Evolutionary conservation across 2,797 vertebrate species (phyloP).

Genomic region (Sebastes matsubarae): DNA sequence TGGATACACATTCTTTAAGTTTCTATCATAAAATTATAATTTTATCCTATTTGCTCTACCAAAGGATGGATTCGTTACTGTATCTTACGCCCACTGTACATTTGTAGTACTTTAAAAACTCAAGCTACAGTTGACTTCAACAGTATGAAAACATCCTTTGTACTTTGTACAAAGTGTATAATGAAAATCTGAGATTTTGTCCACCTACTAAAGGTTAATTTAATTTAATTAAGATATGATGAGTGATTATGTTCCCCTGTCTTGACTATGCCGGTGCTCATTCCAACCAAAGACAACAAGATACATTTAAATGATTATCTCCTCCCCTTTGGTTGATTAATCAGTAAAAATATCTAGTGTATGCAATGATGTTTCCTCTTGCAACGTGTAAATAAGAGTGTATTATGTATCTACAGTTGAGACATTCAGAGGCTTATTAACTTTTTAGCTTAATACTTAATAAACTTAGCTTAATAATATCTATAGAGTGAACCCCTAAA

Average conservation of each 20-base stretch:
- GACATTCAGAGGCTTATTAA: neutral
- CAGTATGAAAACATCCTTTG: neutral
- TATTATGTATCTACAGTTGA: neutral
- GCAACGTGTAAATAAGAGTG: neutral
- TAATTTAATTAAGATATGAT: neutral
- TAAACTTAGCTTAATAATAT: neutral
- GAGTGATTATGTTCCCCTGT: neutral
- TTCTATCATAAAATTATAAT: neutral
- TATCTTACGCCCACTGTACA: neutral
- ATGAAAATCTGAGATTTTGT: neutral
- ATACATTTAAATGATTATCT: neutral
- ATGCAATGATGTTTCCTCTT: neutral
- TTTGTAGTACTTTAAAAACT: neutral
- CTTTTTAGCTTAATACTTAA: neutral
- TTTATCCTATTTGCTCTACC: neutral
- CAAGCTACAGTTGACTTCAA: neutral
- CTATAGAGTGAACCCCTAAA: neutral
- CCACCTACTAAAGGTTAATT: neutral
- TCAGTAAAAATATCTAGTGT: neutral
- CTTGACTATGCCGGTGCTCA: neutral
- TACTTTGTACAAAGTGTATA: neutral
- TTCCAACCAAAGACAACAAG: constrained; percentile 6
- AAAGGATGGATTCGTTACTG: neutral
- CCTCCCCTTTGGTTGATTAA: neutral
- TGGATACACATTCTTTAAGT: neutral